Conservation (phyloP, 53 echinoderm and acorn worm genomes). For the Crossaster papposus region DNA sequence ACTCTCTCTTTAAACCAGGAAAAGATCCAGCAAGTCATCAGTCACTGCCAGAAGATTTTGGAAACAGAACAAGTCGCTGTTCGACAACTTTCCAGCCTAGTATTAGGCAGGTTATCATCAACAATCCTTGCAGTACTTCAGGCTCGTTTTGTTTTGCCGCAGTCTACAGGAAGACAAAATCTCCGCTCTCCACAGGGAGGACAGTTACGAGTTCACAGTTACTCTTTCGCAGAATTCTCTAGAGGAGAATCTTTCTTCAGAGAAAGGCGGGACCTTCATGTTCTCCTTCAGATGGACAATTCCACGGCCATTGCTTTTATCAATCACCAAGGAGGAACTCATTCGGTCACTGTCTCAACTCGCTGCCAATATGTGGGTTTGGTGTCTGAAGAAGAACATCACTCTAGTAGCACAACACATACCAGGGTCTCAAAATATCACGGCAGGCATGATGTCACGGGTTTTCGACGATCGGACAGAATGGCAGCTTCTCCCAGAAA, state of each 20-base stretch:
- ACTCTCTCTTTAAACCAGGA: background rate
- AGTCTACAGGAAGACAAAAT: constrained; percentile 26
- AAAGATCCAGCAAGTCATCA: background rate
- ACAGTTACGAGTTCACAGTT: background rate
- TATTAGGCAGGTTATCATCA: background rate
- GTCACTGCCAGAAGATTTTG: background rate
- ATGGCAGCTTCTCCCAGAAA: background rate
- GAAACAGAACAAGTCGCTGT: background rate
- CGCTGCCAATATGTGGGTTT: background rate
- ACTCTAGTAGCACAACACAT: background rate
- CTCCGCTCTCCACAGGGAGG: background rate
- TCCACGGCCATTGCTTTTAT: background rate
- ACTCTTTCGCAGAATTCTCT: background rate
- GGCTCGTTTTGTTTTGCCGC: background rate
- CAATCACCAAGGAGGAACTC: background rate
- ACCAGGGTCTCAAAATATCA: background rate
- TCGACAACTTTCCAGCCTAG: background rate
- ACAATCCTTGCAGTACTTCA: background rate
- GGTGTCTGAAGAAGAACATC: background rate
- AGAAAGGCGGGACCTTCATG: background rate
- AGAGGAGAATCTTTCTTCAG: background rate
- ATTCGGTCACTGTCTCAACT: background rate
- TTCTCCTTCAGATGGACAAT: constrained; percentile 11
- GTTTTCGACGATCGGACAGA: background rate
- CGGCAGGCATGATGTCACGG: background rate